Evolutionary conservation across 2,113 vertebrate species (phyloP).

Genomic region (Xiphorhynchus elegans): DNA sequence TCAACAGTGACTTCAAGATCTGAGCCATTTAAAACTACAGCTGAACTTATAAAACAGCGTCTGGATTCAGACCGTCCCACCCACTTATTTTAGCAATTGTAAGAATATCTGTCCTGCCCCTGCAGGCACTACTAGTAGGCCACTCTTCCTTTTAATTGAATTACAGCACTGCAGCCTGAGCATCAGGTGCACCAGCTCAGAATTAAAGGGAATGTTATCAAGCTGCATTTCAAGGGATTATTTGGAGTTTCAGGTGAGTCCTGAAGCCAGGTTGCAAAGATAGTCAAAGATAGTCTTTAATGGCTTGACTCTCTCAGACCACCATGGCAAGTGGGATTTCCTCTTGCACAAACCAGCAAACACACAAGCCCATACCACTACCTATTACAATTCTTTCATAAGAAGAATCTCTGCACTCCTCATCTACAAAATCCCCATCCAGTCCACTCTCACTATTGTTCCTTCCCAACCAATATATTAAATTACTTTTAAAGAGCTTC

Average conservation of each 20-base stretch:
- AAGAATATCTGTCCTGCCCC: background rate
- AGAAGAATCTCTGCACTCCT: background rate
- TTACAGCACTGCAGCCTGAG: background rate
- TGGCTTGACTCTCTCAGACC: background rate
- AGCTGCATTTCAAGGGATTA: background rate
- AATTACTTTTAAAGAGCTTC: constrained; percentile 21
- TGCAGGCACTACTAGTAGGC: background rate
- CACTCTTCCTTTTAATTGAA: background rate
- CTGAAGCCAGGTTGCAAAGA: background rate
- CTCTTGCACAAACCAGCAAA: background rate
- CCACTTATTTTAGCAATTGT: background rate
- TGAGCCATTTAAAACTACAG: background rate
- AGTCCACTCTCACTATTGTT: background rate
- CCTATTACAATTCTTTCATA: fast-evolving
- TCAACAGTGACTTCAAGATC: background rate
- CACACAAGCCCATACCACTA: background rate
- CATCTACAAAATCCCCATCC: background rate
- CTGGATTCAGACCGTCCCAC: background rate
- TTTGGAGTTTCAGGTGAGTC: background rate
- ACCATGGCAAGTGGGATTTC: background rate
- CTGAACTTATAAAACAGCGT: background rate
- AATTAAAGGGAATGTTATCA: background rate
- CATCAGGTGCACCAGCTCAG: background rate
- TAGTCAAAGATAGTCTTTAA: fast-evolving
- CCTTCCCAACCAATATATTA: constrained; percentile 7